Evolutionary conservation across 2,113 vertebrate genomes (phyloP).

Genomic region (Macrotis lagotis): DNA sequence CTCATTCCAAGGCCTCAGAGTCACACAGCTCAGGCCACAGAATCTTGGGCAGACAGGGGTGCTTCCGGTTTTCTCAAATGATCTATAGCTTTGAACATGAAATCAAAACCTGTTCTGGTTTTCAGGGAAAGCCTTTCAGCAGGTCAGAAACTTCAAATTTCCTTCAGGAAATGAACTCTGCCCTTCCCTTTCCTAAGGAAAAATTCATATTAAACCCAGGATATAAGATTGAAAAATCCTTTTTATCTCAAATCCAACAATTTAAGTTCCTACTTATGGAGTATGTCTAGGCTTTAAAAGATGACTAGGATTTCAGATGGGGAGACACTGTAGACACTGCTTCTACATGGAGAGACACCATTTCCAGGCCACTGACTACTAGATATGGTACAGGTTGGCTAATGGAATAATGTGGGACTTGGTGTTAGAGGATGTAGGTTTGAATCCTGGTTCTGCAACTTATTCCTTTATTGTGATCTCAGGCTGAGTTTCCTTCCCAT

Average conservation of each 20-base stretch:
- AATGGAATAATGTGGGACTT: not conserved
- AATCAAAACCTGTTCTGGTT: constrained; percentile 15
- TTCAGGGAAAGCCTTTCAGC: not conserved
- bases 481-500: no score
- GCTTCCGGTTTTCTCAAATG: not conserved
- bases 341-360: no score
- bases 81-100: not conserved
- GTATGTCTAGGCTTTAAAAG: not conserved
- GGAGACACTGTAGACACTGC: not conserved
- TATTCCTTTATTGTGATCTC: not conserved
- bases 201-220: not conserved
- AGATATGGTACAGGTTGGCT: not conserved
- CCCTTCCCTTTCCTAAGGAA: not conserved
- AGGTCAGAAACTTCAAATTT: not conserved
- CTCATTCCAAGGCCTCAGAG: not conserved
- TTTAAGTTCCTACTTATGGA: not conserved
- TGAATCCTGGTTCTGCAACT: not conserved
- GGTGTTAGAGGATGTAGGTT: not conserved
- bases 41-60: not conserved
- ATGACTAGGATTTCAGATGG: not conserved
- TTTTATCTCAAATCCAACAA: not conserved
- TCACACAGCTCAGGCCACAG: not conserved
- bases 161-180: not conserved
- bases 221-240: not conserved
- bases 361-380: not conserved